Evolutionary conservation across 2,888 invertebrate species (phyloP), one percentile per base, ranked within the genome.

Genomic region (Drosophila greeni): DNA sequence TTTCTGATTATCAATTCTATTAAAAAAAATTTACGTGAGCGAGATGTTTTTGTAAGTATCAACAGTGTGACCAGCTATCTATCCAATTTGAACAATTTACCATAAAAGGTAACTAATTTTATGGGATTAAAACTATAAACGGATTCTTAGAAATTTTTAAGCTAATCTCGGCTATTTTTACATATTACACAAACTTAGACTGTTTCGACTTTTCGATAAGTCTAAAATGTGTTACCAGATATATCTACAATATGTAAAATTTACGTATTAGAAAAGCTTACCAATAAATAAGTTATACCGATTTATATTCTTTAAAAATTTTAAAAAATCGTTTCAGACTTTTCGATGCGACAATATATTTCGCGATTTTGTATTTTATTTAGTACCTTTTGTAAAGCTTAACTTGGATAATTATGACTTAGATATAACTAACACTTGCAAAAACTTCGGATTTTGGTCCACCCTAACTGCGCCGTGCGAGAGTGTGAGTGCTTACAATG

Each of bases 401-500:
- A 16, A 34, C 34, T 3, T 3, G 3, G 1, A n/a, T 5, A 42
- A 4, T 20, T 20, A 20, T n/a, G n/a, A n/a, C n/a, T 3, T 8
- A 8, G 3, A 9, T 16, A 7, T 1, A 36, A 16, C 3, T 12
- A 12, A 39, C 1, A 26, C 26, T 43, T 26, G 7, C 29, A 29
- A 8, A 29, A 14, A 29, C 18, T 6, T 18, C 8, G 12, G 34
- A 18, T 39, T 39, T 40, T 37, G 55, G 37, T 48, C 47, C 57
- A 57, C 47, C 56, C 42, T 31, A 54, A 43, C 47, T 33, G 16
- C 34, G 55, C 55, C 20, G 52, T 49, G 29, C 14, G 18, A 24
- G 61, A 34, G 39, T 51, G 34, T 61, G 61, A 42, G 49, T 40
- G 51, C 51, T 61, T 61, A 61, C 61, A 61, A 61, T 61, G 61